Evolutionary conservation across 2,888 invertebrate genomes (phyloP), one percentile per base, ranked within the genome.

Genomic region (Drosophila ustulata): DNA sequence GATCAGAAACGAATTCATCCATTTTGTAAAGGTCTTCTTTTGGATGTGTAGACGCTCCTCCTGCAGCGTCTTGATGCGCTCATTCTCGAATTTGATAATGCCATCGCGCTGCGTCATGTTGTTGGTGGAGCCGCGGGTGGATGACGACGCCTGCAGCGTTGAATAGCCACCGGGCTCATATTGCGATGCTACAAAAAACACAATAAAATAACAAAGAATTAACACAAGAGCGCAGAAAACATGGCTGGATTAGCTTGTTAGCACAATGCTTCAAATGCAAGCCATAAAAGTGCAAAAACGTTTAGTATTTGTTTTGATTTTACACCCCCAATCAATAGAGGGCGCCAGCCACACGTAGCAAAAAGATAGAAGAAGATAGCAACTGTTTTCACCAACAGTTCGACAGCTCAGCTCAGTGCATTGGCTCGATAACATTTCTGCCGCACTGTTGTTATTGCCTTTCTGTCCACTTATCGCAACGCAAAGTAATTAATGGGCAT

Each of bases 21-120:
- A 98, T 97, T 99, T 99, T 88, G 99, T 99, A 93, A 99, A 99
- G 32, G 99, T 99, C 93, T 99, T 99, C 95, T 99, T 99, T 94
- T 99, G 99, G 85, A 99, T 99, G 93, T 98, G 97, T 78, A 99
- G 94, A 66, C 99, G 96, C 93, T 99, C 99, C 93, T 99, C 98
- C 93, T 99, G 98, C 92, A 99, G 95, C 92, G 97, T 97, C 94
- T 96, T 96, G 92, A 99, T 99, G 82, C 98, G 96, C 92, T 97
- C 97, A 94, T 97, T 97, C 95, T 99, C 98, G 93, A 98, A 99
- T 93, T 97, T 97, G 92, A 96, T 95, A 88, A 97, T 96, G 93
- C 97, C 97, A 92, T 97, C 97, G 69, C 97, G 94, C 93, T 97
- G 97, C 93, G 97, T 97, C 97, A 97, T 97, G 94, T 95, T 95